phyloP scores from a whole-genome alignment of 2,113 vertebrate genomes.

The Fulica atra region DNA sequence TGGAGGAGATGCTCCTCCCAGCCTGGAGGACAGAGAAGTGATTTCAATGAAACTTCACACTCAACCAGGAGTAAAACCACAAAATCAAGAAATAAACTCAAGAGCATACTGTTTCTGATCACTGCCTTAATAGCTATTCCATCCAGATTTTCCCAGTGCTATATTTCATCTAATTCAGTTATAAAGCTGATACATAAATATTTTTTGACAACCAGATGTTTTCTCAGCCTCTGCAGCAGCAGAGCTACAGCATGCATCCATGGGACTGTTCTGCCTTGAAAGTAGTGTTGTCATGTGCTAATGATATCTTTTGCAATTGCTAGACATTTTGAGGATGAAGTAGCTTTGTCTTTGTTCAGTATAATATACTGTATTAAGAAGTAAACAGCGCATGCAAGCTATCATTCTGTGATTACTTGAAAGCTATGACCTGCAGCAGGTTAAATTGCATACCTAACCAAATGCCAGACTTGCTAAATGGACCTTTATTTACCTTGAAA shows the following conservation, averaged over 20 bases:
- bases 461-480: slow-evolving; percentile 33
- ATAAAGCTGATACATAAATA: not conserved
- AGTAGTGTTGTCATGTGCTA: not conserved
- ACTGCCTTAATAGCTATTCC: not conserved
- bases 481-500: slow-evolving; percentile 59
- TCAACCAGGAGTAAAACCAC: not conserved
- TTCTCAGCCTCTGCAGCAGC: not conserved
- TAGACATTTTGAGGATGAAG: not conserved
- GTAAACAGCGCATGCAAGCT: not conserved
- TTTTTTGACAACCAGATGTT: not conserved
- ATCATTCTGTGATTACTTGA: not conserved
- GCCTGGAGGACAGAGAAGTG: not conserved
- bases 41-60: not conserved
- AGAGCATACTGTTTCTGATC: not conserved
- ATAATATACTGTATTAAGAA: slow-evolving; percentile 1
- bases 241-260: not conserved
- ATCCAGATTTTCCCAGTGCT: not conserved
- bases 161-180: not conserved
- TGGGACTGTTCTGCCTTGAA: not conserved
- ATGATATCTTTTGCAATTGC: not conserved
- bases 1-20: not conserved
- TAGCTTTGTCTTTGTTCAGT: slow-evolving; percentile 22
- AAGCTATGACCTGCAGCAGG: slow-evolving; percentile 35
- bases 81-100: not conserved
- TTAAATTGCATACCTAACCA: slow-evolving; percentile 17